Conservation (phyloP, 2,888 invertebrate species). For the Taphrorychus bicolor region DNA sequence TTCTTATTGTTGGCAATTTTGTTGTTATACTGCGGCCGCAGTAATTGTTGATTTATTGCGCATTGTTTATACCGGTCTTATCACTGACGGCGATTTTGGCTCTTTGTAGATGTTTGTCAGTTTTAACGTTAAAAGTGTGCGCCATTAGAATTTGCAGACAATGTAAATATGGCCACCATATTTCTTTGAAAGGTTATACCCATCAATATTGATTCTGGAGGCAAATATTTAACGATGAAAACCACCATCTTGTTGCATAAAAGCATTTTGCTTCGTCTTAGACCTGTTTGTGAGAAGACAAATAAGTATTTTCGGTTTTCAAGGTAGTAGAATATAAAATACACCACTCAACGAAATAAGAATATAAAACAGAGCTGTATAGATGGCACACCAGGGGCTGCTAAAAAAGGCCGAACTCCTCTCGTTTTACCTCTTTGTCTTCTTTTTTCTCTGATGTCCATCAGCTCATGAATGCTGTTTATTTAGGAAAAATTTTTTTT, state of each 20-base stretch:
- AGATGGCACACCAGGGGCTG: no score
- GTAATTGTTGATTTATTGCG: slow-evolving; percentile 36
- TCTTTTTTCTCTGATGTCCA: no score
- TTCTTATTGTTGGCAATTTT: slow-evolving; percentile 28
- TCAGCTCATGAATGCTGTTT: no score
- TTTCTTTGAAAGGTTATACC: slow-evolving; percentile 15
- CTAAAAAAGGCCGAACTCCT: no score
- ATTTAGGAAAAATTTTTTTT: no score
- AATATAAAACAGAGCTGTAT: no score
- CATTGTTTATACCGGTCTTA: slow-evolving; percentile 34
- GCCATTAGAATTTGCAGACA: slow-evolving; percentile 1
- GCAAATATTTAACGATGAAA: slow-evolving; percentile 15
- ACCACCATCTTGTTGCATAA: neutral
- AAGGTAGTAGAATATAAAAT: no score
- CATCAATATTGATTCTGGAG: slow-evolving; percentile 19
- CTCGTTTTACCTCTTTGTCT: no score
- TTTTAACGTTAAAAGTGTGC: neutral
- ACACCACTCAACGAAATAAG: no score
- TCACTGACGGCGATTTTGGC: neutral
- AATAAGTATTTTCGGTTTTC: no score
- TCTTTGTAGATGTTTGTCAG: neutral
- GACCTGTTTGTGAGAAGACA: no score
- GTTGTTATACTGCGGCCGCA: slow-evolving; percentile 21
- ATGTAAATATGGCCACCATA: slow-evolving; percentile 17
- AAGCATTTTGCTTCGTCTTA: neutral